Percentiles rank a stretch among this genome's conserved stretches.
phyloP scores from a whole-genome alignment of 30 jellyfish, hydroid and myxozoan species.

The Hydra vulgaris region DNA sequence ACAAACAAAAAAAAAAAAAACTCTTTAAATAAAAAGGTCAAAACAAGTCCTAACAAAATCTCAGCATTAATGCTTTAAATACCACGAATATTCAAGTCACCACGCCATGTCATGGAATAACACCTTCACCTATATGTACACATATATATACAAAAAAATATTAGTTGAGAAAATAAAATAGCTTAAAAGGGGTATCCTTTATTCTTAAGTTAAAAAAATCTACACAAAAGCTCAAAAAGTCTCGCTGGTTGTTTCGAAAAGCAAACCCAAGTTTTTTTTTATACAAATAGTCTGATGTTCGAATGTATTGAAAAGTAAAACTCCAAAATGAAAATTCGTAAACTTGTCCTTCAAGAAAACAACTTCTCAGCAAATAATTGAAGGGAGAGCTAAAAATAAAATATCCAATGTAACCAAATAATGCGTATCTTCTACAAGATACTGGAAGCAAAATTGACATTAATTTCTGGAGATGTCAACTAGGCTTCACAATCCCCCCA shows the following conservation, averaged over 20 bases:
- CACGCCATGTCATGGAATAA: neutral
- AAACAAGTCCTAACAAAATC: neutral
- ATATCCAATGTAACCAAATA: neutral
- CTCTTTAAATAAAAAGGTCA: neutral
- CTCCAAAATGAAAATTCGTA: slow-evolving; percentile 13
- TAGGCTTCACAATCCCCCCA: neutral
- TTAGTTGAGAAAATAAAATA: neutral
- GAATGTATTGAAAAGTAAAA: neutral
- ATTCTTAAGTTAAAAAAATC: neutral
- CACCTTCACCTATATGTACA: neutral
- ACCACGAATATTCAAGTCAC: neutral
- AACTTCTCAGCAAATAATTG: slow-evolving; percentile 12
- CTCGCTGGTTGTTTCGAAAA: neutral
- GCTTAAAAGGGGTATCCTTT: neutral
- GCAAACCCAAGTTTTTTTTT: neutral
- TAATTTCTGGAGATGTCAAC: neutral
- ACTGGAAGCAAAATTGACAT: neutral
- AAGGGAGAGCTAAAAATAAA: slow-evolving; percentile 7
- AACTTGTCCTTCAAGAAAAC: slow-evolving; percentile 1
- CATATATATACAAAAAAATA: too few relatives aligned
- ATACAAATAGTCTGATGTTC: neutral
- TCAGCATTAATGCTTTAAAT: neutral
- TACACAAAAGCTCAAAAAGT: neutral
- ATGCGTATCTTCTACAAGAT: neutral
- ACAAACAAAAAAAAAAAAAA: too few relatives aligned